These are phyloP conservation scores for Drosophila carrolli DNA, from an alignment of 1,140 invertebrate species.

Conservation along the genomic window DNA sequence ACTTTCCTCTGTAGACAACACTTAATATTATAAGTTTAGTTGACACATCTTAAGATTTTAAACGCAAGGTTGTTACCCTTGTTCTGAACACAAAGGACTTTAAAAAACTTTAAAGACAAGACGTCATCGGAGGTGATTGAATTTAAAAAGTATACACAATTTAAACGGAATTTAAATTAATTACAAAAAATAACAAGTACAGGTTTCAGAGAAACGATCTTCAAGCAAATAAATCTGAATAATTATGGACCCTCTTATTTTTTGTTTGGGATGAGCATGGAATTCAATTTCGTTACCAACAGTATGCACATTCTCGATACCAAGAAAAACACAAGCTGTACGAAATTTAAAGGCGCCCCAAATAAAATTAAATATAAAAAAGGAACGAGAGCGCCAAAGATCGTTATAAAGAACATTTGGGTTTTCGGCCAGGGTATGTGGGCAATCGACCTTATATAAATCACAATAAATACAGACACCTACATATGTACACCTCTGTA, in stretches of 20 bases:
- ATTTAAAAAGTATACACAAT: neutral
- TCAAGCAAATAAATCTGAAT: neutral
- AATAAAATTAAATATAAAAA: conserved; percentile 12
- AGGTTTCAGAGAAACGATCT: neutral
- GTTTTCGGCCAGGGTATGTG: conserved; percentile 2
- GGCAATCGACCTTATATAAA: conserved; percentile 34
- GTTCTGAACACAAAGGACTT: neutral
- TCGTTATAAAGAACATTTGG: conserved; percentile 16
- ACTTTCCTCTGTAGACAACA: too few species aligned
- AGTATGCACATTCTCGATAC: conserved; percentile 16
- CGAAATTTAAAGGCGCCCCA: conserved; percentile 18
- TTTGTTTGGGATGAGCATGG: neutral
- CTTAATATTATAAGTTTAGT: too few species aligned
- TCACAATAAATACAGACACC: conserved; percentile 24
- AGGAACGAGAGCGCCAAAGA: conserved; percentile 6
- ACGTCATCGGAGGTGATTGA: neutral
- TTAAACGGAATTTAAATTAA: neutral
- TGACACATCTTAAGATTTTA: neutral
- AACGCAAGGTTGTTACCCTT: neutral
- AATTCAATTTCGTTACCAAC: neutral
- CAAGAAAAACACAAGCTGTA: conserved; percentile 8
- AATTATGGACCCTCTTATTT: neutral
- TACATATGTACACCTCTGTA: neutral
- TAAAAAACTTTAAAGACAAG: neutral
- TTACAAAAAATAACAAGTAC: neutral